Evolutionary conservation across 2,888 invertebrate species (phyloP).

Genomic region (Athalia rosae): DNA sequence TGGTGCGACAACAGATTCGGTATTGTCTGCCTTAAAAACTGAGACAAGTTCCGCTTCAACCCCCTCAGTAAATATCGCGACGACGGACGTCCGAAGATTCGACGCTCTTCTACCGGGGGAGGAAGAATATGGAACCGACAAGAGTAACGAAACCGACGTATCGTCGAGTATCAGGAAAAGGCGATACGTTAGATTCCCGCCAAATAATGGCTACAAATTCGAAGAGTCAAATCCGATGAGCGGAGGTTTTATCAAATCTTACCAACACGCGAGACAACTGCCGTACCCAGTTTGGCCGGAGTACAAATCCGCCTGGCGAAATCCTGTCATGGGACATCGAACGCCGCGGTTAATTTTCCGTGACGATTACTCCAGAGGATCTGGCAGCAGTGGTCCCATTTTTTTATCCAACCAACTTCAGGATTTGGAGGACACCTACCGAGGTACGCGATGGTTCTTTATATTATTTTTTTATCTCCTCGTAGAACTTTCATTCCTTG

Average conservation of each 20-base stretch:
- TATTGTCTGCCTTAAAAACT: background rate
- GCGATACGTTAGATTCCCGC: slow-evolving; percentile 67
- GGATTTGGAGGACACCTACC: slow-evolving; percentile 67
- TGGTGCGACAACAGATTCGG: slow-evolving; percentile 27
- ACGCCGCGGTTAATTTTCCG: slow-evolving; percentile 70
- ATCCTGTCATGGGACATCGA: slow-evolving; percentile 70
- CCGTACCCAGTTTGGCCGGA: slow-evolving; percentile 66
- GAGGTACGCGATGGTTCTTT: slow-evolving; percentile 59
- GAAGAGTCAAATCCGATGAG: slow-evolving; percentile 6
- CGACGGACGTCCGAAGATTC: slow-evolving; percentile 30
- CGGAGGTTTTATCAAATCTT: slow-evolving; percentile 27
- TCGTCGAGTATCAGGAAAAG: slow-evolving; percentile 51
- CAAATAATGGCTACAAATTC: slow-evolving; percentile 33
- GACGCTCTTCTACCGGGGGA: slow-evolving; percentile 3
- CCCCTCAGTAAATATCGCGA: background rate
- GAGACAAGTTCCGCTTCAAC: background rate
- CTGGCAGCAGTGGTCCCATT: slow-evolving; percentile 62
- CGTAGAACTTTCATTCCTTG: background rate
- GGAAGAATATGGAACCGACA: slow-evolving; percentile 5
- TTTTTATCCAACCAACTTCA: slow-evolving; percentile 70
- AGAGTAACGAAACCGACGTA: slow-evolving; percentile 23
- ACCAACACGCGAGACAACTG: slow-evolving; percentile 38
- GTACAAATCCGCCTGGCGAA: slow-evolving; percentile 68
- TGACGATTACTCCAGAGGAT: slow-evolving; percentile 65
- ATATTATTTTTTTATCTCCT: background rate